These are phyloP conservation scores for Sebastes matsubarae DNA, from an alignment of 2,797 vertebrate species.

Conservation along the genomic window DNA sequence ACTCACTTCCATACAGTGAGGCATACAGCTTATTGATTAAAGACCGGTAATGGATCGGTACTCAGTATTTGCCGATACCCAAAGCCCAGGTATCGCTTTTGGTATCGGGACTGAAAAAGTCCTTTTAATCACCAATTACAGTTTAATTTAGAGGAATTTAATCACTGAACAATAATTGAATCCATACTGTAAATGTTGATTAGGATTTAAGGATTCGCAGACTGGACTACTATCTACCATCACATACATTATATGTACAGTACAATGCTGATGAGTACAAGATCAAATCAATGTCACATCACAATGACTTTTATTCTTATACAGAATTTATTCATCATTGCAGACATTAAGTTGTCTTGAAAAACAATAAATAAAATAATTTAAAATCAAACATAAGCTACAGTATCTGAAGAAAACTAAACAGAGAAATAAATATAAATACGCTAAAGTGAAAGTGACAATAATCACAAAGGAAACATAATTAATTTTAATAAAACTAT, in stretches of 20 bases:
- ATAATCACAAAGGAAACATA: constrained; percentile 1
- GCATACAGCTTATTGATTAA: no score
- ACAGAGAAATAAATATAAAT: constrained; percentile 15
- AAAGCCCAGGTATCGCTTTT: no score
- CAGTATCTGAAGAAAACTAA: constrained; percentile 23
- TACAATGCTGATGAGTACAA: neutral
- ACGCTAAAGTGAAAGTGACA: constrained; percentile 2
- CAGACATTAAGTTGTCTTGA: constrained; percentile 18
- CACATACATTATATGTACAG: neutral
- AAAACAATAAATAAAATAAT: constrained; percentile 47
- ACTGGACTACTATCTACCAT: neutral
- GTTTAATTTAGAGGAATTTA: neutral
- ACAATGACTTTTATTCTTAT: constrained; percentile 18
- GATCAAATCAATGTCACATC: neutral
- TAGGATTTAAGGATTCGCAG: neutral
- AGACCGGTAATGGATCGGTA: no score
- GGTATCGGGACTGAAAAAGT: no score
- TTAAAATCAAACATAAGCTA: constrained; percentile 35
- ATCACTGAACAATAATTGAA: neutral
- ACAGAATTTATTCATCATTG: constrained; percentile 14
- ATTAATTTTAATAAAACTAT: constrained; percentile 5
- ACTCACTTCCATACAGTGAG: no score
- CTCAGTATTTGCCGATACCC: no score
- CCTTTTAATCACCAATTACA: no score
- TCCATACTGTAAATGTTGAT: neutral